Evolutionary conservation across 2,888 invertebrate genomes (phyloP).

Genomic region (Agriopis marginaria): DNA sequence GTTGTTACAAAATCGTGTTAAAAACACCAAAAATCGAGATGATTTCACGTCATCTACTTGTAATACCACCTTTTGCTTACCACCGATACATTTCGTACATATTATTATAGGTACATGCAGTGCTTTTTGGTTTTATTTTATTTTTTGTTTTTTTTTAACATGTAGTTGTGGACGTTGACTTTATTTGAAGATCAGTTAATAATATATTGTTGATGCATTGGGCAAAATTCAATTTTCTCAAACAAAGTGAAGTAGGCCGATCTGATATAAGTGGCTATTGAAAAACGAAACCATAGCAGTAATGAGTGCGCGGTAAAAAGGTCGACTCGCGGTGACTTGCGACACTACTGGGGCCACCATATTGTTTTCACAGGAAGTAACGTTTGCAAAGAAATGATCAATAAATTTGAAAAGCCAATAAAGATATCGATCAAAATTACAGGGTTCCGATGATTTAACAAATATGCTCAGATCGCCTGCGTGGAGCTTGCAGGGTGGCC

Average conservation of each 20-base stretch:
- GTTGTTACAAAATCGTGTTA: no score
- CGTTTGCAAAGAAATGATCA: slow-evolving; percentile 83
- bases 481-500: slow-evolving; percentile 77
- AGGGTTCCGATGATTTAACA: slow-evolving; percentile 85
- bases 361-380: slow-evolving; percentile 76
- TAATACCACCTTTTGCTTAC: no score
- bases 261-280: slow-evolving; percentile 82
- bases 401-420: slow-evolving; percentile 84
- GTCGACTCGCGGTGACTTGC: slow-evolving; percentile 70
- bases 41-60: no score
- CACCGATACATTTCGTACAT: no score
- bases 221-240: slow-evolving; percentile 77
- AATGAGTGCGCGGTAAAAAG: slow-evolving; percentile 73
- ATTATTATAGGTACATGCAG: no score
- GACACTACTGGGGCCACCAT: slow-evolving; percentile 71
- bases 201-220: slow-evolving; percentile 51
- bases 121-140: no score
- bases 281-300: slow-evolving; percentile 83
- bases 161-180: background rate
- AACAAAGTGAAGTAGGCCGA: slow-evolving; percentile 78
- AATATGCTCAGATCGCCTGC: slow-evolving; percentile 79
- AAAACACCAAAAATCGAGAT: no score
- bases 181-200: slow-evolving; percentile 47
- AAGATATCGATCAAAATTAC: slow-evolving; percentile 87
- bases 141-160: no score